Base-by-base conservation (phyloP, 2,113 vertebrate genomes). In the Pipra filicauda region DNA sequence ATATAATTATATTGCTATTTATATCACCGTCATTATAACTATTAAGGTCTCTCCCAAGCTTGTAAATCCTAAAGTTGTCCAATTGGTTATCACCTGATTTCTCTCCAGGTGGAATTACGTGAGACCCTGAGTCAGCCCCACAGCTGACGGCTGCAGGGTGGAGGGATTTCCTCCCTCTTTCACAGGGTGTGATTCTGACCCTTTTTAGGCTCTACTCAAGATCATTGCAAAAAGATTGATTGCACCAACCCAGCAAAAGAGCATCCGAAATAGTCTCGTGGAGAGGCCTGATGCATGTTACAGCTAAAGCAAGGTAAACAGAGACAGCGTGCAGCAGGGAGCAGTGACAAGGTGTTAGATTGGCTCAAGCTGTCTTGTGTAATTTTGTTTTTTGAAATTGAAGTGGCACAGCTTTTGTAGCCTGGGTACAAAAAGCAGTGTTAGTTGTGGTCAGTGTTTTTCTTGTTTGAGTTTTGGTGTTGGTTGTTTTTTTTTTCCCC, bases 361-460 rank as follows among this genome's bases (percentile, higher is more conserved):
- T 89, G 96, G 86, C 94, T 96, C 96, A 97, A 97, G 96, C 94
- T 96, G 95, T 97, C 89, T 97, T 48, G 52, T 91, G 89, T 95
- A 95, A 92, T 95, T 92, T 86, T 92, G 84, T 78, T 96, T 96
- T 96, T 59, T 71, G 59, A 87, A 96, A 93, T 48, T 74, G 75
- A 92, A 93, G 69, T 74, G 76, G 37, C 91, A 96, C 65, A 96
- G 73, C 39, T 92, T 92, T 86, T 77, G 16, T 74, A 64, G 76
- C 43, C 78, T 84, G 59, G 27, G 10, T 80, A 80, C 74, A 84
- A 87, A 89, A 93, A 94, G 43, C 35, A 67, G 52, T 24, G 51
- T 57, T 77, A 77, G 46, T 12, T 81, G 43, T 74, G 22, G 9
- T 73, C 57, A 18, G 30, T 81, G 43, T 67, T 69, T 70, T 81